Conservation (phyloP, 1,140 invertebrate species). For the Leptoteleia sp. region DNA sequence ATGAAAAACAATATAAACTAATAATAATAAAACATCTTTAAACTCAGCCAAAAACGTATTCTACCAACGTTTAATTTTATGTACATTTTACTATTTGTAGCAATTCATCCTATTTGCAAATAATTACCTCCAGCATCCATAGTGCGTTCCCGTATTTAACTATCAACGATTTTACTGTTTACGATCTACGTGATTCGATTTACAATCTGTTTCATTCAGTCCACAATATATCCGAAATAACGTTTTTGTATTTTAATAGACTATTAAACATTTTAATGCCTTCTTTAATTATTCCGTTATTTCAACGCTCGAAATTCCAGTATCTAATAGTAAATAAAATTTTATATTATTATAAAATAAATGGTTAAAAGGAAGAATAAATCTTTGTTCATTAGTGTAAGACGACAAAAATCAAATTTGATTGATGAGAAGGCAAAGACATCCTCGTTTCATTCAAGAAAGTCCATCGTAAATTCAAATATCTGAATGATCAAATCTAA, state of each 20-base stretch:
- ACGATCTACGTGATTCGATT: slow-evolving; percentile 51
- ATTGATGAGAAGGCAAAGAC: too few species aligned
- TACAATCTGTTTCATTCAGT: slow-evolving; percentile 35
- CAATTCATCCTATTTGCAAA: slow-evolving; percentile 41
- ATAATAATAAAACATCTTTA: slow-evolving; percentile 1
- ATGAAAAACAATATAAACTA: too few species aligned
- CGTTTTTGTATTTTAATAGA: slow-evolving; percentile 2
- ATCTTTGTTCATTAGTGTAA: too few species aligned
- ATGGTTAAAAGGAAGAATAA: too few species aligned
- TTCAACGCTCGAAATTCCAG: too few species aligned
- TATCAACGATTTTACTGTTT: slow-evolving; percentile 50
- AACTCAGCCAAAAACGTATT: slow-evolving; percentile 12
- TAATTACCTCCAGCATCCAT: slow-evolving; percentile 34
- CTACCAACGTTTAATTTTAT: slow-evolving; percentile 13
- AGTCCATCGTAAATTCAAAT: background rate
- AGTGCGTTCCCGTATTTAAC: slow-evolving; percentile 35
- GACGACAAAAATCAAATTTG: too few species aligned
- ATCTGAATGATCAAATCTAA: background rate
- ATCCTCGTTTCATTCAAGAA: too few species aligned
- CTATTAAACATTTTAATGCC: background rate
- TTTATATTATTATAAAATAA: too few species aligned
- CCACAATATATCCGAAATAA: slow-evolving; percentile 9
- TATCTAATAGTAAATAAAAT: too few species aligned
- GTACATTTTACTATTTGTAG: slow-evolving; percentile 26
- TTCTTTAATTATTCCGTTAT: background rate